These are phyloP conservation scores for Anarhynchus alexandrinus DNA, from an alignment of 2,113 vertebrate species.

Conservation along the genomic window DNA sequence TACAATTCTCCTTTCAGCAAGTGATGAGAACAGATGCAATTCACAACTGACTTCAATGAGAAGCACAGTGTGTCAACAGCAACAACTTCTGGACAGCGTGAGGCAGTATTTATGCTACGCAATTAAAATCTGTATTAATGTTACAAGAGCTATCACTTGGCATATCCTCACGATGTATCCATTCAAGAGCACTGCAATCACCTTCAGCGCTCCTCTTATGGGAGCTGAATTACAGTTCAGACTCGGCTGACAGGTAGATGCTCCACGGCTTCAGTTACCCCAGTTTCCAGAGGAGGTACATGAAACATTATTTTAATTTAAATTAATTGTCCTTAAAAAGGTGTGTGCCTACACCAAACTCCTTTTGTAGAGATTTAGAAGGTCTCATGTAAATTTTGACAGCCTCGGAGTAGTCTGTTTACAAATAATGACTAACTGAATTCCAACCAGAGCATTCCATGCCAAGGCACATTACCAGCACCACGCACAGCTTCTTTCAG, in stretches of 20 bases:
- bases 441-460: background rate
- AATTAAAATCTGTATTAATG: background rate
- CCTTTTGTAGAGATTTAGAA: background rate
- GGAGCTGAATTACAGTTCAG: background rate
- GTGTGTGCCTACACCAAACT: background rate
- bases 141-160: background rate
- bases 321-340: background rate
- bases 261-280: background rate
- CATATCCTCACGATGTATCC: background rate
- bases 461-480: constrained; percentile 14
- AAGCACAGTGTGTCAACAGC: background rate
- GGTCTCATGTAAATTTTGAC: background rate
- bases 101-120: background rate
- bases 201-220: accelerated
- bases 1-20: background rate
- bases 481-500: background rate
- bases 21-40: background rate
- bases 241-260: background rate
- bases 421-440: background rate
- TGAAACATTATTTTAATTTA: background rate
- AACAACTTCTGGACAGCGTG: accelerated
- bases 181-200: background rate
- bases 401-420: background rate
- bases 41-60: background rate
- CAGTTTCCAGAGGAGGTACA: background rate